These are phyloP conservation scores for Alosa alosa DNA, from an alignment of 2,113 vertebrate genomes.

Conservation along the genomic window DNA sequence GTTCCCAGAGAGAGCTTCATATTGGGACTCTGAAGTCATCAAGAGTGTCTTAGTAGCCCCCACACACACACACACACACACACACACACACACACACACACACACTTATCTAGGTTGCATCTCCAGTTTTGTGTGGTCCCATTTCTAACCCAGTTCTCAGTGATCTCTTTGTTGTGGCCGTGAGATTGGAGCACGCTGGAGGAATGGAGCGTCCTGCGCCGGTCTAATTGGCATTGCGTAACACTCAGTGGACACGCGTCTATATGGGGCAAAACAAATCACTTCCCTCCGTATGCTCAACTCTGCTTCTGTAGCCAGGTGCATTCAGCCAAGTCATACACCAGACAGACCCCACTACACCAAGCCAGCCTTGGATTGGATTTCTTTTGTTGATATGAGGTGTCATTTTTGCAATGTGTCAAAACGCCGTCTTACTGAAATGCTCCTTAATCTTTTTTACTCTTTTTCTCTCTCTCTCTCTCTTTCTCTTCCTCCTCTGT, in stretches of 20 bases:
- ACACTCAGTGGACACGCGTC: conserved; percentile 19
- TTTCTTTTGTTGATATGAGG: neutral
- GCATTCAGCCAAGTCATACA: neutral
- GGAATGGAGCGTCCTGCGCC: conserved; percentile 18
- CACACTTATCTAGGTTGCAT: conserved; percentile 31
- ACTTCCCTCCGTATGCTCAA: neutral
- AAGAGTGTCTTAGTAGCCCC: conserved; percentile 13
- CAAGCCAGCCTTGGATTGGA: neutral
- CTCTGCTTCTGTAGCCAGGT: neutral
- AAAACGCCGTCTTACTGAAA: neutral
- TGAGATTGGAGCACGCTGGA: conserved; percentile 25
- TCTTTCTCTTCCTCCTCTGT: neutral
- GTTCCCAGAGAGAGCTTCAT: conserved; percentile 26
- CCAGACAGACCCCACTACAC: neutral
- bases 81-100: neutral
- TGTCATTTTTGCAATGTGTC: neutral
- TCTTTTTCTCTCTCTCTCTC: neutral
- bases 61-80: neutral
- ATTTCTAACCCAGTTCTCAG: conserved; percentile 31
- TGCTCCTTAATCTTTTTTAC: neutral
- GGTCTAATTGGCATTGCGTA: conserved; percentile 30
- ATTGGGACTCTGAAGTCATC: neutral
- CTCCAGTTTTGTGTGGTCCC: conserved; percentile 22
- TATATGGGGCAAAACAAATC: neutral
- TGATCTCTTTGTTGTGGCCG: conserved; percentile 26